A percentile compares a stretch with the other conserved stretches of the same genome.
Evolutionary conservation across 2,888 invertebrate genomes (phyloP).

Genomic region (Tetranychus truncatus): DNA sequence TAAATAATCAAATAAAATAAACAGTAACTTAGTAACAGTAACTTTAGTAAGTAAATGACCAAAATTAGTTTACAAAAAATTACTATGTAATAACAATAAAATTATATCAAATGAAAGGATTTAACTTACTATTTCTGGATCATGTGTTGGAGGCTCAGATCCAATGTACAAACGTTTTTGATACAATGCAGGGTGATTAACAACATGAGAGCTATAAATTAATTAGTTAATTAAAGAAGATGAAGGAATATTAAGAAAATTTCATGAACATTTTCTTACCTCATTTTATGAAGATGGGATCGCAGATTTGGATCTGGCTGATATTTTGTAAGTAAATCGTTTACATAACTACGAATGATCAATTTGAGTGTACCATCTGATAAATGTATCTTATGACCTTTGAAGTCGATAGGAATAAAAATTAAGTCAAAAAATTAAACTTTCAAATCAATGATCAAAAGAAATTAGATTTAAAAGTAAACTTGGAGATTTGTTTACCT

Average conservation of each 20-base stretch:
- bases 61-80: too few relatives aligned
- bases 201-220: slow-evolving; percentile 22
- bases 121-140: slow-evolving; percentile 21
- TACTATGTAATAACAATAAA: background rate
- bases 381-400: background rate
- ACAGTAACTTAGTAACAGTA: background rate
- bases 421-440: background rate
- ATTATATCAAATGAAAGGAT: background rate
- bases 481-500: background rate
- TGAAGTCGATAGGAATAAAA: too few relatives aligned
- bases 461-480: background rate
- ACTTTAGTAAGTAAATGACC: too few relatives aligned
- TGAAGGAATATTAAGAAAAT: too few relatives aligned
- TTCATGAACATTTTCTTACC: slow-evolving; percentile 2
- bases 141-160: slow-evolving; percentile 24
- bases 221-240: background rate
- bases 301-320: background rate
- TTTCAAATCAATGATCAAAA: background rate
- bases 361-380: slow-evolving; percentile 29
- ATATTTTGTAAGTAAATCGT: slow-evolving; percentile 11
- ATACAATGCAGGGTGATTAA: slow-evolving; percentile 25
- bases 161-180: slow-evolving; percentile 27
- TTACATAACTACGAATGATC: slow-evolving; percentile 19
- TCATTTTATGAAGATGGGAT: background rate
- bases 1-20: background rate